phyloP scores from a whole-genome alignment of 2,113 vertebrate genomes.

The Sterrhoptilus dennistouni region DNA sequence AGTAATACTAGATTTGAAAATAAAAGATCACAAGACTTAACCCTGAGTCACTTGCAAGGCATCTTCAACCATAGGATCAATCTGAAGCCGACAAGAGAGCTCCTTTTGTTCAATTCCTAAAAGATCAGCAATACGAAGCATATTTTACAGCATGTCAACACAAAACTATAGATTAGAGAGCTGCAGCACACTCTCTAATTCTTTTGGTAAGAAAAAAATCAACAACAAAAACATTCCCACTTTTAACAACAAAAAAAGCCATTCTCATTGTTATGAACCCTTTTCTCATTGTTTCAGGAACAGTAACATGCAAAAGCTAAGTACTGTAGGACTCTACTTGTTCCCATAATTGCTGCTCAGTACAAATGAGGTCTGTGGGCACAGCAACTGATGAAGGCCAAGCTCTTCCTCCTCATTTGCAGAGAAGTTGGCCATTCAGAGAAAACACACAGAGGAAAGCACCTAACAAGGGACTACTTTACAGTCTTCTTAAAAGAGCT shows the following conservation, averaged over 20 bases:
- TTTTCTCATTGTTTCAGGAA: not conserved
- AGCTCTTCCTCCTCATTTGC: not conserved
- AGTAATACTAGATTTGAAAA: not conserved
- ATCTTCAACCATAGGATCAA: conserved; percentile 74
- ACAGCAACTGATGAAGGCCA: not conserved
- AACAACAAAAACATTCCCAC: not conserved
- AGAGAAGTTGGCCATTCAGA: not conserved
- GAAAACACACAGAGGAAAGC: not conserved
- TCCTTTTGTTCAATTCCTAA: conserved; percentile 71
- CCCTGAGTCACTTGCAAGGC: conserved; percentile 68
- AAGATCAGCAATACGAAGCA: conserved; percentile 2
- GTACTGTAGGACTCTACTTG: not conserved
- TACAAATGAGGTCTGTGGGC: not conserved
- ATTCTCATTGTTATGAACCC: not conserved
- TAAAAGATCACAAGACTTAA: conserved; percentile 41
- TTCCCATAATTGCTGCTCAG: not conserved
- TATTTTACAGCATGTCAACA: conserved; percentile 24
- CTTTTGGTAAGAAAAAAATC: not conserved
- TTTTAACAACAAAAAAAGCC: not conserved
- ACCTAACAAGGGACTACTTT: not conserved
- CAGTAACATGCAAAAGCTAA: not conserved
- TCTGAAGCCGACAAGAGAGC: conserved; percentile 84
- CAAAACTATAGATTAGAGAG: not conserved
- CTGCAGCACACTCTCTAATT: not conserved
- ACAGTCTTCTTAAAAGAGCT: not conserved